Base-by-base conservation (phyloP, 2,113 vertebrate species). In the Butorides virescens region DNA sequence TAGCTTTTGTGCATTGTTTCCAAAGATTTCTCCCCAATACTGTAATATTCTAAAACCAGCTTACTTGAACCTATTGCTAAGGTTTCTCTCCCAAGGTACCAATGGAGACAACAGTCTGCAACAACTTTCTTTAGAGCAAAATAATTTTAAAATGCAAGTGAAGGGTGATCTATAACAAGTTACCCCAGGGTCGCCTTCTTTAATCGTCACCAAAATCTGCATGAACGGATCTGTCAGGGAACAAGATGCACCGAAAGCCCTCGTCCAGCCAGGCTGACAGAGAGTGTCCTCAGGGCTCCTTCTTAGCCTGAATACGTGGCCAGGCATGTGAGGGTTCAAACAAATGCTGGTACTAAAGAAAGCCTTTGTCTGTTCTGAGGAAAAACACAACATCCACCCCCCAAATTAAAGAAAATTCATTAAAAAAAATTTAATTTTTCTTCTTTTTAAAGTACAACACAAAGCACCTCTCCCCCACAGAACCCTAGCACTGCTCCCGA, bases 141-240 rank as follows among this genome's bases (percentile, higher is more conserved):
- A 55, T 29, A 0, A 58, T 73, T 65, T 29, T 39, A 61, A 91
- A 86, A 93, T 29, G 68, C 10, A 74, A 92, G 36, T 9, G 30
- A 79, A 82, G 8, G 8, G 8, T 7, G 36, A 76, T 65, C 63
- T 66, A 46, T 39, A 70, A 46, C 19, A 91, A 80, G 15, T 53
- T 73, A 68, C 1, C 0, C 5, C 29, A n/a, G 50, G 7, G 42
- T 32, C 2, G 0, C 18, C 59, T 79, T 79, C 53, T 59, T 59
- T 56, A 37, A 29, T 4, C 2, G 3, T n/a, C 66, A 76, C 37
- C 37, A 65, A 87, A 91, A 74, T 53, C 44, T 53, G 27, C 16
- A 65, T 15, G 78, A 89, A 59, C 7, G 5, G 21, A 73, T 78
- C 42, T 3, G 1, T 27, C 42, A 72, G 27, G 30, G 34, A 78